Evolutionary conservation across 2,797 vertebrate species (phyloP), one percentile per base, ranked within the genome.

Genomic region (Protosalanx chinensis): DNA sequence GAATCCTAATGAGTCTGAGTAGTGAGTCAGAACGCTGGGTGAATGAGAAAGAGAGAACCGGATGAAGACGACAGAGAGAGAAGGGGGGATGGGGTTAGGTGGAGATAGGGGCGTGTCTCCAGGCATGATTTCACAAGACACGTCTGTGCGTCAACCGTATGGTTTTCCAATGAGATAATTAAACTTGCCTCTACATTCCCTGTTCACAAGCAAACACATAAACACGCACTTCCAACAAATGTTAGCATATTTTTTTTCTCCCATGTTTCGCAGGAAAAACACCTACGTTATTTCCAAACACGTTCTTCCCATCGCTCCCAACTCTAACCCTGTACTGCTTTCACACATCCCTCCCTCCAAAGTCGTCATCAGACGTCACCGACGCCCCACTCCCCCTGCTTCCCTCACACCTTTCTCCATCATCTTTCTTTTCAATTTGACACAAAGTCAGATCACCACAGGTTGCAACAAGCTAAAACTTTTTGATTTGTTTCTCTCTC

Each of bases 71-170:
- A 41, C 29, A 59, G 67, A 33, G 70, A 20, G 35, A 71, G 61
- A 80, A 6, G 20, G 16, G 15, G 3, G 69, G 65, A 77, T 20
- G 32, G 64, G 59, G 53, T n/a, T 5, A 72, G 68, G 70, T 71
- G 84, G 84, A 84, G 85, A 74, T 72, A 83, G 81, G 82, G 87
- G 90, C 78, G 89, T 88, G 90, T 87, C 85, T 81, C 85, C 91
- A 90, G 88, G 88, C 89, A 79, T 74, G 37, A 69, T 80, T 74
- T 29, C 49, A 32, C 77, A 68, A 72, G 53, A 5, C 68, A 77
- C 88, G 90, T 88, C 88, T 32, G 78, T 90, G 89, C 85, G 88
- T 88, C 87, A 85, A 76, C 59, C 79, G 73, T 85, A 32, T 49
- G 33, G 49, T 35, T 1, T 73, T 59, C 66, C 77, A 85, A 83